Conservation (phyloP, 2,797 vertebrate species). For the Adelosebastes latens region DNA sequence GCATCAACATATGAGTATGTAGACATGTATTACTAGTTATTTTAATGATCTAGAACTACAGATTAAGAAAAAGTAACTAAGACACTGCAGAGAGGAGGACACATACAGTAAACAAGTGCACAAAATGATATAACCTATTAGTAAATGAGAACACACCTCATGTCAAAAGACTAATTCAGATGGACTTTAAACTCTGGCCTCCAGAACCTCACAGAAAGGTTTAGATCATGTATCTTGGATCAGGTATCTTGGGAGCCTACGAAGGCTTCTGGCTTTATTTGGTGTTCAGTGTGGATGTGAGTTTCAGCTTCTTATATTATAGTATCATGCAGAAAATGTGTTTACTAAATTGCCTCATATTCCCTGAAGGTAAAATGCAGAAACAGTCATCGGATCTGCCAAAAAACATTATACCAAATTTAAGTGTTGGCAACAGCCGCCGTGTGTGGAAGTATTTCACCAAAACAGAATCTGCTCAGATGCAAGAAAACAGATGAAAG, state of each 20-base stretch:
- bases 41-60: neutral
- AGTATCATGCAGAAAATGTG: neutral
- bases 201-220: neutral
- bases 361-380: neutral
- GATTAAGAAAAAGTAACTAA: neutral
- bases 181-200: constrained; percentile 2
- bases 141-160: neutral
- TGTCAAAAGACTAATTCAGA: neutral
- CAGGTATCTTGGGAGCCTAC: neutral
- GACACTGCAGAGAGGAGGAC: neutral
- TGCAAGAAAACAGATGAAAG: neutral
- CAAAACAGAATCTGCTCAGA: neutral
- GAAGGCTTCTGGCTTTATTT: neutral
- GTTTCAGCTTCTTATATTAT: neutral
- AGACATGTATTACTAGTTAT: neutral
- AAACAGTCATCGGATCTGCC: neutral
- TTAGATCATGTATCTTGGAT: neutral
- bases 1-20: neutral
- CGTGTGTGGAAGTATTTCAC: neutral
- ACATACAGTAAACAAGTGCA: neutral
- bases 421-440: neutral
- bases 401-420: neutral
- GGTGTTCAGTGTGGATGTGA: neutral
- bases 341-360: neutral
- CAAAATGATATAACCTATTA: neutral